Evolutionary conservation across 1,140 invertebrate species (phyloP).

Genomic region (Muscidifurax raptorellus): DNA sequence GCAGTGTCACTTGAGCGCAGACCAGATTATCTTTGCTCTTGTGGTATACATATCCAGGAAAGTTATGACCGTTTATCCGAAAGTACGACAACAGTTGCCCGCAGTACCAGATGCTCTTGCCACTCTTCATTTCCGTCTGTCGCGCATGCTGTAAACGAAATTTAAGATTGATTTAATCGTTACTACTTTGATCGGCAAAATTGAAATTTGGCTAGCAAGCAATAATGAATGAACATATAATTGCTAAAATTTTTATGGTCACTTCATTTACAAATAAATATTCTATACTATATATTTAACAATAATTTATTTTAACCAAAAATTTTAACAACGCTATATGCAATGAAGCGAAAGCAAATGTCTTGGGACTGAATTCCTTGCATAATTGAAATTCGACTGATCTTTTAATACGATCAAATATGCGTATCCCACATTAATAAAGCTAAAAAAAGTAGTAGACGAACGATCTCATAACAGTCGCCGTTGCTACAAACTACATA

Average conservation of each 20-base stretch:
- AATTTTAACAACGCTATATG: constrained; percentile 1
- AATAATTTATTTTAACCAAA: neutral
- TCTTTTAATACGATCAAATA: too few relatives aligned
- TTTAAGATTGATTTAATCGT: neutral
- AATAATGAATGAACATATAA: too few relatives aligned
- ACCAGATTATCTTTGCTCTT: constrained; percentile 60
- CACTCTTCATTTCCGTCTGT: constrained; percentile 58
- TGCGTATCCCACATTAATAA: too few relatives aligned
- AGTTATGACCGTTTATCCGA: constrained; percentile 65
- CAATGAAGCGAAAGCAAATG: neutral
- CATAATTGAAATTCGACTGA: too few relatives aligned
- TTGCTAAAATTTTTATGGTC: neutral
- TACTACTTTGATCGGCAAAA: neutral
- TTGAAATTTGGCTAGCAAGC: neutral
- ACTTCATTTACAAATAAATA: neutral
- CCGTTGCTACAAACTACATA: neutral
- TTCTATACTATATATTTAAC: neutral
- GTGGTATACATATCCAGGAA: constrained; percentile 73
- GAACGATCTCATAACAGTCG: too few relatives aligned
- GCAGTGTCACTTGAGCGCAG: constrained; percentile 68
- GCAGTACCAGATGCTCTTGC: constrained; percentile 61
- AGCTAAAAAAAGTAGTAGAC: too few relatives aligned
- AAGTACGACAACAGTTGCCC: constrained; percentile 69
- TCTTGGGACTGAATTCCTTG: neutral
- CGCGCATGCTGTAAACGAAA: constrained; percentile 65